Evolutionary conservation across 2,113 vertebrate genomes (phyloP), one percentile per base, ranked within the genome.

Genomic region (Hemiscyllium ocellatum): DNA sequence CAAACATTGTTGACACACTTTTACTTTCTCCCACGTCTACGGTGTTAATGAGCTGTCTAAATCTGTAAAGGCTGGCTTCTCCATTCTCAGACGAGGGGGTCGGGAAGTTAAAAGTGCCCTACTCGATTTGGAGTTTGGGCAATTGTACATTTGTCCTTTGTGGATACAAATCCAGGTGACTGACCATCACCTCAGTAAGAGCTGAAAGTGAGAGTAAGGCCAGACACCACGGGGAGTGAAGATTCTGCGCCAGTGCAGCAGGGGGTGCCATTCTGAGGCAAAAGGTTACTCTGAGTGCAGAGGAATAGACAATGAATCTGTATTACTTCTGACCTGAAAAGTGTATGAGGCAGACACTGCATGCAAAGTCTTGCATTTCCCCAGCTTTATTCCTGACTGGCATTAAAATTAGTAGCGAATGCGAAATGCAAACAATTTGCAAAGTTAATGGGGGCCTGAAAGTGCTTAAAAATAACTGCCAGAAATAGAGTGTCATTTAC

Each of bases 241-340:
- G 66, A 68, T 93, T n/a, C 89, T 19, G 10, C 7, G 6, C 68
- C 52, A 47, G 94, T 50, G 42, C 69, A 72, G 94, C 52, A 95
- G 68, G 68, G 68, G 93, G 93, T 52, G 94, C 89, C 56, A n/a
- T 68, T 93, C 29, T 37, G 69, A 72, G 94, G 94, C 94, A 95
- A 52, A 95, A 69, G 68, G 72, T 50, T 72, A 76, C 12, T 70
- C 69, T 26, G 68, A 52, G 42, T 95, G 47, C 24, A 52, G 69
- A 72, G 94, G 37, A 13, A 29, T 4, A 12, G 68, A 72, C 69
- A 95, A 72, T 95, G 94, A 24, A 95, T 33, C n/a, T 95, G 72
- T 52, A 52, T 95, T 95, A 70, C 33, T 52, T 47, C 94, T 95
- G 94, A 52, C 69, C 69, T 72, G 47, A 72, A 72, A 26, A 72